These are phyloP conservation scores for Littorina saxatilis DNA, from an alignment of 1,140 invertebrate genomes.

Conservation along the genomic window DNA sequence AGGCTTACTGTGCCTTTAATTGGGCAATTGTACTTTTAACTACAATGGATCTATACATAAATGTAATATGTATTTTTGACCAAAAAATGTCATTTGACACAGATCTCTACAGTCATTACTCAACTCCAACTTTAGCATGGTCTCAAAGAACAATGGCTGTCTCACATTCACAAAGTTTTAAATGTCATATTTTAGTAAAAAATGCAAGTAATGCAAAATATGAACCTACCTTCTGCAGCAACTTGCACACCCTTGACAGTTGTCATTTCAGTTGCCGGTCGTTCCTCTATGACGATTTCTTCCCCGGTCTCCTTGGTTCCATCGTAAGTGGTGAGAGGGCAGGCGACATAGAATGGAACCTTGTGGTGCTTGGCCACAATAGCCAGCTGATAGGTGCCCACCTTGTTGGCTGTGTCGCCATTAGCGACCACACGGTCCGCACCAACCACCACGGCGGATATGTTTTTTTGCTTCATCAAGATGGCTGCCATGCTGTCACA, in stretches of 20 bases:
- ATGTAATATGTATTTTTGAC: no score
- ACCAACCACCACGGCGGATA: conserved; percentile 78
- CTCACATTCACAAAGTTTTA: no score
- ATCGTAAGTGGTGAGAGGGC: conserved; percentile 95
- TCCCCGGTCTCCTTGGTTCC: conserved; percentile 86
- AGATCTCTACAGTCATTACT: no score
- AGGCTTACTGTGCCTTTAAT: no score
- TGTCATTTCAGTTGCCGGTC: conserved; percentile 93
- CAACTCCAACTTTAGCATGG: no score
- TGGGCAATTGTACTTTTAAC: no score
- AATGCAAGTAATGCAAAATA: no score
- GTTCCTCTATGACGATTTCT: conserved; percentile 94
- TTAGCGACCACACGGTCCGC: conserved; percentile 87
- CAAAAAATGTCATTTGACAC: no score
- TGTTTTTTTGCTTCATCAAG: conserved; percentile 84
- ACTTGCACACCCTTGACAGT: conserved; percentile 88
- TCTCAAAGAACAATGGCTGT: no score
- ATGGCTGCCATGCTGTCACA: conserved; percentile 97
- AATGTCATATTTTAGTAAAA: no score
- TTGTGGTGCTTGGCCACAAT: conserved; percentile 92
- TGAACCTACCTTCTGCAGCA: conserved; percentile 88
- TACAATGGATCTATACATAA: no score
- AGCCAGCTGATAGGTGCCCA: conserved; percentile 97
- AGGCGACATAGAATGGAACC: conserved; percentile 97
- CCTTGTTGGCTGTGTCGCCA: conserved; percentile 99